Base-by-base conservation (phyloP, 2,113 vertebrate species). In the Halichoerus grypus region DNA sequence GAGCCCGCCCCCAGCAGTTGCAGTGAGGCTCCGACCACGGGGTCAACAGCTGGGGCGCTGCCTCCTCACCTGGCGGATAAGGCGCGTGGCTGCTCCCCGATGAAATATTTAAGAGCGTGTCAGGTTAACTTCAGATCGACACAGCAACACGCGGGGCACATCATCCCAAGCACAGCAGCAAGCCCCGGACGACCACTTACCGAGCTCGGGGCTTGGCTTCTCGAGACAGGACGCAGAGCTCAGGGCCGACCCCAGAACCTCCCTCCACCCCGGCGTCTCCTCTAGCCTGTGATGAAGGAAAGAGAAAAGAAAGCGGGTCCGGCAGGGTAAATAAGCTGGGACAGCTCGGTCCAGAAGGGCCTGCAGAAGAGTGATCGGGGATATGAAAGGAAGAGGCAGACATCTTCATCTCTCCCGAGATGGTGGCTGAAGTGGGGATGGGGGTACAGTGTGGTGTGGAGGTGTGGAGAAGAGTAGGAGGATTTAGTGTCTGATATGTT, bases 101-200 rank as follows among this genome's bases (percentile, higher is more conserved):
- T 98, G 92, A 98, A 99, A 98, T 98, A 98, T 98, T 98, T 92
- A 98, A 97, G 82, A 31, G 63, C 49, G 28, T 97, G 97, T 98
- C 98, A 96, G 97, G 93, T 97, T 97, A 96, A 97, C 98, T 98
- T 98, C 98, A 98, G 87, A 98, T 98, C 98, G 98, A 98, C 98
- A 98, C 5, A 1, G 92, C 95, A 97, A 96, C 91, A 77, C 53
- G n/a, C 72, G 39, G 98, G 98, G 97, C 86, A 39, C 77, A 96
- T 97, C 76, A 92, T 97, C 97, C 96, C 95, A 93, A 88, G 79
- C 87, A 61, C 39, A 65, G 76, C 36, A 88, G 88, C 93, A 82
- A 97, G 96, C 88, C 92, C 96, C 1, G 16, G 91, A 87, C 91
- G 98, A 96, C 74, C 98, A n/a, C 72, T 97, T 91, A 83, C 71